A percentile compares a stretch with the other conserved stretches of the same genome.
phyloP scores from a whole-genome alignment of 1,140 invertebrate genomes.

The Leptinotarsa undecemlineata region DNA sequence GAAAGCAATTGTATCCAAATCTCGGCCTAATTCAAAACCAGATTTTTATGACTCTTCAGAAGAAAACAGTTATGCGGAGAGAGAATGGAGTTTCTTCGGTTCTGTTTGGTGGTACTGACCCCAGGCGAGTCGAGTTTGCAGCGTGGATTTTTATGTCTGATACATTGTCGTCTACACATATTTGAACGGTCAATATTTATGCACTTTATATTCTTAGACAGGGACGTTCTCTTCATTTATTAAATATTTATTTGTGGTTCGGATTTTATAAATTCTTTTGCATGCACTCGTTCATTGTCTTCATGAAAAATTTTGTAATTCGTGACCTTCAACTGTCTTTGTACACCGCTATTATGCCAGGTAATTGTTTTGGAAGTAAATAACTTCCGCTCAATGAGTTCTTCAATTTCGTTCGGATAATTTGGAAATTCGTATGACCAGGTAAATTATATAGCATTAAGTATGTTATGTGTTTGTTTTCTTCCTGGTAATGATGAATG shows the following conservation, averaged over 20 bases:
- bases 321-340: too few species aligned
- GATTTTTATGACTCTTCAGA: neutral
- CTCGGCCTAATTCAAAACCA: neutral
- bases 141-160: conserved; percentile 14
- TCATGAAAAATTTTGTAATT: too few species aligned
- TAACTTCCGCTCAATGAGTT: too few species aligned
- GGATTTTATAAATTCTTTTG: too few species aligned
- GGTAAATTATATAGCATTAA: too few species aligned
- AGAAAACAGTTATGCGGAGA: conserved; percentile 15
- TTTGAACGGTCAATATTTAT: conserved; percentile 17
- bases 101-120: conserved; percentile 10
- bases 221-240: neutral
- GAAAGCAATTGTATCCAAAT: neutral
- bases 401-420: too few species aligned
- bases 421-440: too few species aligned
- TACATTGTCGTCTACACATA: conserved; percentile 11
- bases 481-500: too few species aligned
- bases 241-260: neutral
- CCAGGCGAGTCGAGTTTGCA: neutral
- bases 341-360: too few species aligned
- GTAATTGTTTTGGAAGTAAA: too few species aligned
- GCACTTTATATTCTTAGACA: neutral
- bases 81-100: conserved; percentile 6
- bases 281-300: too few species aligned
- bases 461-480: too few species aligned